Percentiles rank a stretch among this genome's conserved stretches.
Conservation (phyloP, 2,113 vertebrate genomes). For the Corythornis vintsioides region DNA sequence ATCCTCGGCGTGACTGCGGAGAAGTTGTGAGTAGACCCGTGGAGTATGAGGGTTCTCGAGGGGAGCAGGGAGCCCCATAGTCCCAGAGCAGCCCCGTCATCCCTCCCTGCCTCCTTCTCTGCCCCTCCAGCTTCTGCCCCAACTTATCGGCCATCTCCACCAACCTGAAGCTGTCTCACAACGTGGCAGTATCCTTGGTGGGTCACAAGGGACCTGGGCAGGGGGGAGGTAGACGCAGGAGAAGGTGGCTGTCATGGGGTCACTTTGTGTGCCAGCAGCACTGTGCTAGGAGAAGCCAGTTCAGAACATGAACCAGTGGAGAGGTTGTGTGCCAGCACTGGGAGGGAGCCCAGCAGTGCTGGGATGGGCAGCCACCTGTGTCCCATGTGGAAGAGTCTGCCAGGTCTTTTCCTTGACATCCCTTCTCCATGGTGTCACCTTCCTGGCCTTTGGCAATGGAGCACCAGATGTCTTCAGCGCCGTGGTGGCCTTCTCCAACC, state of each 20-base stretch:
- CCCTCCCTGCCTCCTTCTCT: background rate
- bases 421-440: constrained; percentile 90
- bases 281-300: accelerated
- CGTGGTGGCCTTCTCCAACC: constrained; percentile 88
- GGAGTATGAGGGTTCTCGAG: background rate
- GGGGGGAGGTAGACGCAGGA: too few relatives aligned
- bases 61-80: accelerated
- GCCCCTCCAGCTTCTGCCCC: constrained; percentile 88
- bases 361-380: accelerated
- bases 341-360: background rate
- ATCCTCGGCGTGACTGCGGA: constrained; percentile 81
- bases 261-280: background rate
- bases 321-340: accelerated
- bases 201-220: accelerated
- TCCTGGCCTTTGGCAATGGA: constrained; percentile 94
- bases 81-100: background rate
- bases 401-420: constrained; percentile 74
- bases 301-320: accelerated
- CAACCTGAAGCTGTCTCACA: constrained; percentile 89
- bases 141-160: constrained; percentile 92
- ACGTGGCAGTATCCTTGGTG: constrained; percentile 94
- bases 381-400: accelerated
- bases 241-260: background rate
- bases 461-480: constrained; percentile 97
- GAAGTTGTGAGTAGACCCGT: constrained; percentile 80